Conservation (phyloP, 2,888 invertebrate species). For the Bedellia somnulentella region DNA sequence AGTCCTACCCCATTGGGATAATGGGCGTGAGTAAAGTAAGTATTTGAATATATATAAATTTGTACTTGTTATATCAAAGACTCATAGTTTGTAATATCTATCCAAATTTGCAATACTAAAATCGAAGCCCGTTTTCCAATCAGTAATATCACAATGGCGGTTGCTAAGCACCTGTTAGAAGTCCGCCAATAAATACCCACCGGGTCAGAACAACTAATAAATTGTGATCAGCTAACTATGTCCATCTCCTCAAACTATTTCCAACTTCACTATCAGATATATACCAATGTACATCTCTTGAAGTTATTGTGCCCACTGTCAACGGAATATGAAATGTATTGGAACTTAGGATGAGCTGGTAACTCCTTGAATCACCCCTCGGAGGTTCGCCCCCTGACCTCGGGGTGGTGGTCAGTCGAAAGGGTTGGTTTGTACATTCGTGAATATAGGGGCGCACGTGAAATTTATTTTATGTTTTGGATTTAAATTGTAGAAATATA, state of each 20-base stretch:
- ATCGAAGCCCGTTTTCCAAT: too few relatives aligned
- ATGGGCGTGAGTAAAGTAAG: too few relatives aligned
- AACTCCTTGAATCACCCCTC: conserved; percentile 37
- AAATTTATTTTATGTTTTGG: conserved; percentile 13
- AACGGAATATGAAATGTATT: conserved; percentile 63
- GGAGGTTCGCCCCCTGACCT: conserved; percentile 28
- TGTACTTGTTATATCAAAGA: too few relatives aligned
- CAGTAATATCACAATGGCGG: too few relatives aligned
- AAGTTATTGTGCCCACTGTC: conserved; percentile 59
- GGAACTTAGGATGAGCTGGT: conserved; percentile 49
- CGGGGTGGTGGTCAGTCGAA: conserved; percentile 29
- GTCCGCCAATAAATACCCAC: conserved; percentile 41
- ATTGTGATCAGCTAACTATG: conserved; percentile 53
- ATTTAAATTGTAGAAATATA: not conserved
- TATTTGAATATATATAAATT: too few relatives aligned
- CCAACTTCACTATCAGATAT: conserved; percentile 33
- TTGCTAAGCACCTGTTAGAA: conserved; percentile 36
- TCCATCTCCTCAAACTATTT: conserved; percentile 59
- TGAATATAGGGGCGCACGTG: conserved; percentile 19
- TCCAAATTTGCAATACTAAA: too few relatives aligned
- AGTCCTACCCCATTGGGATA: too few relatives aligned
- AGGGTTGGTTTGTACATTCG: conserved; percentile 17
- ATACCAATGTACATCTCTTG: too few relatives aligned
- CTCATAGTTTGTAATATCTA: too few relatives aligned
- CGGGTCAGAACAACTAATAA: conserved; percentile 48